Base-by-base conservation (phyloP, 1,140 invertebrate genomes). In the Drosophila busckii region DNA sequence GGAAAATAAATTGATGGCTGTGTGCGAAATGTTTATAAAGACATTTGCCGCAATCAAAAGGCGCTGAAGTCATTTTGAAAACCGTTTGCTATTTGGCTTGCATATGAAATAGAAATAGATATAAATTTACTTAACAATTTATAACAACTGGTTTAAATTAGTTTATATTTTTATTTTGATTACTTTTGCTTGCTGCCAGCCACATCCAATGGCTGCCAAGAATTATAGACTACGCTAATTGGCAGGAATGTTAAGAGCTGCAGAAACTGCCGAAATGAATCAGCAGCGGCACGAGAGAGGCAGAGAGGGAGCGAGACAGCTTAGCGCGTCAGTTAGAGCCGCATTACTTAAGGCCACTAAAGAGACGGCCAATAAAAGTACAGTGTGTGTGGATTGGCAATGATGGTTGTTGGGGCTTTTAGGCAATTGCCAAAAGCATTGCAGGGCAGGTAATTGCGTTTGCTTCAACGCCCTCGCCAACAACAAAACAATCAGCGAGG, bases 391-490 rank as follows among this genome's bases (percentile, higher is more conserved):
- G 60, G 35, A 44, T 25, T 40, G 40, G 66, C 31, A 67, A 37
- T 29, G 48, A 28, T n/a, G n/a, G 44, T 25, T 50, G 20, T 7
- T 15, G 29, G 28, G 26, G 4, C 13, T 37, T 44, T 59, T 49
- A 8, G 46, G 22, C 46, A 49, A 50, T 59, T 40, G 48, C 16
- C 55, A 40, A n/a, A n/a, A n/a, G 48, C 48, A 59, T 7, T 52
- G 54, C 46, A 58, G 45, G 19, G 44, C 31, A 53, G 73, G 59
- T 63, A 73, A 82, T 82, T 73, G 58, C 31, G 55, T 49, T 53
- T 64, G 69, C 75, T 75, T 82, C 69, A 73, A 64, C 58, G 53
- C 45, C 42, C 34, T n/a, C n/a, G n/a, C n/a, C n/a, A n/a, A n/a
- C 38, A 20, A 29, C 61, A 55, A 55, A 41, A 58, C 59, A 70